Percentiles rank a stretch among this genome's conserved stretches.
Conservation (phyloP, 2,888 invertebrate species). For the Oscheius sp. region DNA sequence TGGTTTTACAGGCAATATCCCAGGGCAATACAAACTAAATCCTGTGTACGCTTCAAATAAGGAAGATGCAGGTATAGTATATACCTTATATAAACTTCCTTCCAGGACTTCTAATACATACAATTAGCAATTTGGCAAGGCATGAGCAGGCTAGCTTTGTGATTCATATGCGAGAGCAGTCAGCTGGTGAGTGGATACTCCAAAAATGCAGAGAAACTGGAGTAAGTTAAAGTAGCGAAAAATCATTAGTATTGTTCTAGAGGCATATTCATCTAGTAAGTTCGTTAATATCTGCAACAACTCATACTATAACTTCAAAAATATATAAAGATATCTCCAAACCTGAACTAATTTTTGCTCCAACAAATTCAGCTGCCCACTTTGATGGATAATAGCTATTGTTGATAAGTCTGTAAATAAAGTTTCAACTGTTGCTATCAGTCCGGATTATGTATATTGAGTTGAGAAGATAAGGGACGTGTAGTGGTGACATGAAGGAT, state of each 20-base stretch:
- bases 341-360: constrained; percentile 8
- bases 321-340: constrained; percentile 13
- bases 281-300: background rate
- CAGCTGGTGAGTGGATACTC: constrained; percentile 27
- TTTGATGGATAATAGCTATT: constrained; percentile 30
- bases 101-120: constrained; percentile 11
- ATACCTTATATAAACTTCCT: background rate
- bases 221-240: constrained; percentile 5
- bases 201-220: background rate
- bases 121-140: background rate
- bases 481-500: no score
- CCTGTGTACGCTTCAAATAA: constrained; percentile 12
- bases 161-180: background rate
- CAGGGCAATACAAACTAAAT: constrained; percentile 16
- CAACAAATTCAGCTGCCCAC: constrained; percentile 27
- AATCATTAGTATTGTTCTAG: background rate
- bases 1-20: background rate
- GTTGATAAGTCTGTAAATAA: no score
- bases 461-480: no score
- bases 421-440: no score
- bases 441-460: no score
- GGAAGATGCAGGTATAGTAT: background rate
- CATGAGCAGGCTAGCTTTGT: constrained; percentile 7
- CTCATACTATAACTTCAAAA: no score
- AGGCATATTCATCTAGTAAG: constrained; percentile 4